Evolutionary conservation across 2,797 vertebrate genomes (phyloP).

Genomic region (Enteromius radiatus): DNA sequence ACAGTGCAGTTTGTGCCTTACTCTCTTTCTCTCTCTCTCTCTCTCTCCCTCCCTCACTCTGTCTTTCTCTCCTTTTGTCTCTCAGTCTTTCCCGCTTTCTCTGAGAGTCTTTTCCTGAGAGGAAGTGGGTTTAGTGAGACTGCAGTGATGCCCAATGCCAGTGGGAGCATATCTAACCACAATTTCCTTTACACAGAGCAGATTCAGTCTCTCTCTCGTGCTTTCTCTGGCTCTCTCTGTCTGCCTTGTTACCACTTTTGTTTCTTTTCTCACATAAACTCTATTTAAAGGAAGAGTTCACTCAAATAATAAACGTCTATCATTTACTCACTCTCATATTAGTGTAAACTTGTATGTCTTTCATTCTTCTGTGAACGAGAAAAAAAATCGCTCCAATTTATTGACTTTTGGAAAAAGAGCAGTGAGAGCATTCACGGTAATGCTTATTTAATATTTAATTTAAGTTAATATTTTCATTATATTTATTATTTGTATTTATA

Average conservation of each 20-base stretch:
- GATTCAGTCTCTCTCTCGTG: constrained; percentile 32
- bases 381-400: not conserved
- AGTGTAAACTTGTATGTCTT: not conserved
- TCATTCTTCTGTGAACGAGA: not conserved
- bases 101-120: constrained; percentile 46
- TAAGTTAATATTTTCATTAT: too few species aligned
- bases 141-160: constrained; percentile 50
- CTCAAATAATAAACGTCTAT: not conserved
- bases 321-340: not conserved
- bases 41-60: not conserved
- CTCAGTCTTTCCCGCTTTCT: constrained; percentile 12
- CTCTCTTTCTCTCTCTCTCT: not conserved
- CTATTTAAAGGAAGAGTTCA: constrained; percentile 21
- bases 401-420: not conserved
- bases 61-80: constrained; percentile 30
- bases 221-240: constrained; percentile 20
- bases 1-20: constrained; percentile 40
- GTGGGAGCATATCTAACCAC: constrained; percentile 55
- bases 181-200: constrained; percentile 51
- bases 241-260: constrained; percentile 17
- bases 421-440: not conserved
- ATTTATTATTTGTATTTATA: not conserved
- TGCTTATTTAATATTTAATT: not conserved
- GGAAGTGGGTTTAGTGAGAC: constrained; percentile 56
- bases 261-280: constrained; percentile 17